A percentile compares a stretch with the other conserved stretches of the same genome.
Conservation (phyloP, 2,888 invertebrate genomes). For the Tolmerus cingulatus region DNA sequence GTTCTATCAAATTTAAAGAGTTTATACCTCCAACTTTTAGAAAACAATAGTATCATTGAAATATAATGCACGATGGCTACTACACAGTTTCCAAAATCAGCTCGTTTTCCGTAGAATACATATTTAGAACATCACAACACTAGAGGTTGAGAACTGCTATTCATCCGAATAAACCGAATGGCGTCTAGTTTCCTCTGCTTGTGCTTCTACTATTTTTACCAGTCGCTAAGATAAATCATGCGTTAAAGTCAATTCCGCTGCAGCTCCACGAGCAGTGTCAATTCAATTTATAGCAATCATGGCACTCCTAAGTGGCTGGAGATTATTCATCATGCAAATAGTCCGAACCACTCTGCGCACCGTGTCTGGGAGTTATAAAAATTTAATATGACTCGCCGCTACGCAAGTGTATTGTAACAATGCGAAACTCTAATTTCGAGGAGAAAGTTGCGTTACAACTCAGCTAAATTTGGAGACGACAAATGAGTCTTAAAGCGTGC, state of each 20-base stretch:
- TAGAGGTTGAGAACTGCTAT: background rate
- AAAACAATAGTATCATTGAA: no score
- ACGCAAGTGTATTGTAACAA: background rate
- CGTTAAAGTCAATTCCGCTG: background rate
- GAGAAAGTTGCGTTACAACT: background rate
- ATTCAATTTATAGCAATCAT: background rate
- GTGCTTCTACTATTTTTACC: background rate
- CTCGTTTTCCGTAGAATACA: background rate
- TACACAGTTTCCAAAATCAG: no score
- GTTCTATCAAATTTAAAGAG: no score
- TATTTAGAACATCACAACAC: background rate
- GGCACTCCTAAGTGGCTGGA: background rate
- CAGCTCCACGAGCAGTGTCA: background rate
- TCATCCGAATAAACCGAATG: background rate
- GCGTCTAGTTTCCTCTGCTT: background rate
- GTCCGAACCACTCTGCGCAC: background rate
- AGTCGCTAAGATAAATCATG: background rate
- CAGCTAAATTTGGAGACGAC: background rate
- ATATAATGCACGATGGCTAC: no score
- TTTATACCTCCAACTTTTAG: no score
- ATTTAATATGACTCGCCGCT: background rate
- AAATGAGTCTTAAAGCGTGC: background rate
- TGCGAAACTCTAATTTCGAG: background rate
- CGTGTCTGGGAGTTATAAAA: background rate
- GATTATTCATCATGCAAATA: background rate